phyloP scores from a whole-genome alignment of 2,797 vertebrate genomes.

The Morus bassanus region DNA sequence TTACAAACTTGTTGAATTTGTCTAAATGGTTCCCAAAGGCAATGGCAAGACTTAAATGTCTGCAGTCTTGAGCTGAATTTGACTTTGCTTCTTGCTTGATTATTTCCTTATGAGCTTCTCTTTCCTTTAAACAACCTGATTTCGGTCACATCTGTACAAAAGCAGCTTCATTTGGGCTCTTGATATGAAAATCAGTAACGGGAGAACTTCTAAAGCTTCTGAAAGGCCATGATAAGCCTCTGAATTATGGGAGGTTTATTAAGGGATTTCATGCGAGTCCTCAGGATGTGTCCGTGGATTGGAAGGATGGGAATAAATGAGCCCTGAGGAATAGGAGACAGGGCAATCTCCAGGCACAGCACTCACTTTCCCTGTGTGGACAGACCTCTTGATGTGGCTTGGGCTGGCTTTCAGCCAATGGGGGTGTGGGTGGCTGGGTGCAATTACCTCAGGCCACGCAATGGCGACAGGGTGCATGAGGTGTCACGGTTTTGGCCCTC shows the following conservation, averaged over 20 bases:
- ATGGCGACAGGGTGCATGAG: fast-evolving
- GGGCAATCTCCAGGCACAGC: fast-evolving
- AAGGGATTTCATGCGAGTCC: neutral
- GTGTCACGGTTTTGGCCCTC: neutral
- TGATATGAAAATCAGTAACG: neutral
- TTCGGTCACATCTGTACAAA: neutral
- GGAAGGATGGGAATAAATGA: neutral
- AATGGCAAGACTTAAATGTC: neutral
- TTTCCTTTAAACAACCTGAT: neutral
- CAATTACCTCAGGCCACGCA: fast-evolving
- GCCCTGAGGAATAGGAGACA: neutral
- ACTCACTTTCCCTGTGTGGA: neutral
- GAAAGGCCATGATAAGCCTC: neutral
- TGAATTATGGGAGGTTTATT: neutral
- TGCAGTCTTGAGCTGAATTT: neutral
- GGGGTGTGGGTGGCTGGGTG: neutral
- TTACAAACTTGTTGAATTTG: conserved; percentile 3
- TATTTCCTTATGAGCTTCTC: neutral
- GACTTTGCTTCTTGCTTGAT: neutral
- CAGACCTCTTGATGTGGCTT: neutral
- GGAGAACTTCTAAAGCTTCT: neutral
- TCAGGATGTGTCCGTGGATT: fast-evolving
- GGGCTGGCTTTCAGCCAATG: neutral
- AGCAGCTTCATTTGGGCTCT: neutral
- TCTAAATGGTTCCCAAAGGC: neutral